phyloP scores from a whole-genome alignment of 2,797 vertebrate genomes.

The Sebastes itinus region DNA sequence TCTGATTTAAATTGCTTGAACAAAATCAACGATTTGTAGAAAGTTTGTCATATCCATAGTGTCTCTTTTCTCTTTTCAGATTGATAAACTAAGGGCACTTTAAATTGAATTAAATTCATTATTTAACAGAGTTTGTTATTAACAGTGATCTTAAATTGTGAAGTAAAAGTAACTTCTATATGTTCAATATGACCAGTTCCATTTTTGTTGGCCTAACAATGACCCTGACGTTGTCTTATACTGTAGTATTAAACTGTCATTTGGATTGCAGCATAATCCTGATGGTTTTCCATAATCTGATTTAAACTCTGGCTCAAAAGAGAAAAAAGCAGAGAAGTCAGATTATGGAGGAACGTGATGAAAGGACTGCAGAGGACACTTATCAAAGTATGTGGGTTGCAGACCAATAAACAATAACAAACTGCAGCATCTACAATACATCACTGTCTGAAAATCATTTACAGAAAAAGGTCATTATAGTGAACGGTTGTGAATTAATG shows the following conservation, averaged over 20 bases:
- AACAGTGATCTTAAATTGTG: not conserved
- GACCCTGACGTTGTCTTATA: not conserved
- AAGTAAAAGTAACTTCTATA: not conserved
- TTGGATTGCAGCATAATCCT: constrained; percentile 32
- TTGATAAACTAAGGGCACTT: not conserved
- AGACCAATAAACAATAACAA: not conserved
- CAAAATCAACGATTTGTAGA: not conserved
- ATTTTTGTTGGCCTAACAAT: not conserved
- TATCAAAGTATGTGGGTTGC: not conserved
- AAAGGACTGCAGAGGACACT: not conserved
- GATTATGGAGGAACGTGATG: constrained; percentile 24
- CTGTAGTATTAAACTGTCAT: not conserved
- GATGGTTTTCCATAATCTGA: constrained; percentile 38
- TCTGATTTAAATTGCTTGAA: not conserved
- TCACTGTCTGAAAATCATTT: not conserved
- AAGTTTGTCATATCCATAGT: not conserved
- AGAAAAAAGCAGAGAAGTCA: constrained; percentile 9
- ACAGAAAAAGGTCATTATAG: not conserved
- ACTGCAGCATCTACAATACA: not conserved
- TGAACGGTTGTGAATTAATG: not conserved
- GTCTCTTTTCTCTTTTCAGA: not conserved
- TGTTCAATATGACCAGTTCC: not conserved
- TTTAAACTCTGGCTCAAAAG: not conserved
- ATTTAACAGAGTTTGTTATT: not conserved
- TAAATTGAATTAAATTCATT: not conserved